These are phyloP conservation scores for Danionella cerebrum DNA, from an alignment of 2,113 vertebrate genomes.

Conservation along the genomic window DNA sequence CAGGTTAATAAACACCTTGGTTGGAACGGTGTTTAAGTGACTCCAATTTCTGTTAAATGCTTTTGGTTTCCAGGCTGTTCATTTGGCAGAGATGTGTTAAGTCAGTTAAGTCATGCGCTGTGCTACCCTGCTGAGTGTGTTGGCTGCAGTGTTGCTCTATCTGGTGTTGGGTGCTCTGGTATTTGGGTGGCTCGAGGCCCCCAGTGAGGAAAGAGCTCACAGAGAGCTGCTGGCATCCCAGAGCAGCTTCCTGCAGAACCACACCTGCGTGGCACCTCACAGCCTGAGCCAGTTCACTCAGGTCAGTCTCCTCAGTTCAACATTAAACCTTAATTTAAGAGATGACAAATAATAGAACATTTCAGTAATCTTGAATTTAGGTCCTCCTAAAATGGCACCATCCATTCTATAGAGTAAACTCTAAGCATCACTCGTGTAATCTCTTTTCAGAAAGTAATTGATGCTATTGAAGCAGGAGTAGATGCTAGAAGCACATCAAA, in stretches of 20 bases:
- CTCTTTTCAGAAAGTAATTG: constrained; percentile 65
- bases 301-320: no score
- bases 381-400: neutral
- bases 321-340: no score
- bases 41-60: no score
- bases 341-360: no score
- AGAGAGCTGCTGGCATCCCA: constrained; percentile 47
- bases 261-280: constrained; percentile 64
- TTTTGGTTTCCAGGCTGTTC: no score
- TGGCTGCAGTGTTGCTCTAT: constrained; percentile 75
- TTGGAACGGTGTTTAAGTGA: no score
- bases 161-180: constrained; percentile 78
- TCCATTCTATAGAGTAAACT: neutral
- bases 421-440: no score
- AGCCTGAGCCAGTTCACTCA: constrained; percentile 64
- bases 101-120: constrained; percentile 70
- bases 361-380: no score
- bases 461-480: constrained; percentile 70
- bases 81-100: no score
- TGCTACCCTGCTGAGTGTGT: constrained; percentile 73
- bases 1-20: no score
- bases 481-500: constrained; percentile 59
- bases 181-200: constrained; percentile 74
- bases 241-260: constrained; percentile 60
- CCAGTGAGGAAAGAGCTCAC: constrained; percentile 61